Conservation (phyloP, 2,888 invertebrate species). For the Plutella xylostella region DNA sequence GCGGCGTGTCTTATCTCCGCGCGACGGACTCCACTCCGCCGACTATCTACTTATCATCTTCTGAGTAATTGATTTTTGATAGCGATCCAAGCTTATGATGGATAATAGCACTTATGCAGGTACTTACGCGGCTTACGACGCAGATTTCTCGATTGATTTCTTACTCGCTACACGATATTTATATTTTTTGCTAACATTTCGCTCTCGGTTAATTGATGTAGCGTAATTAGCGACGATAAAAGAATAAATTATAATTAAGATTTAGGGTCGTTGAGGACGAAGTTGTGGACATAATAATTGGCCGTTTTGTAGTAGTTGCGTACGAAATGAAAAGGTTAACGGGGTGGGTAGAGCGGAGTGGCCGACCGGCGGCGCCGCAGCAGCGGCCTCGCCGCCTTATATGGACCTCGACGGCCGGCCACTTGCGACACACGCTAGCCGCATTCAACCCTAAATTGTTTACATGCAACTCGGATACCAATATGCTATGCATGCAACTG, state of each 20-base stretch:
- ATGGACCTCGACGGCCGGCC: slow-evolving; percentile 47
- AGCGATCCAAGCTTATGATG: slow-evolving; percentile 26
- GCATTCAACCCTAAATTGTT: slow-evolving; percentile 44
- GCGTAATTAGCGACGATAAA: background rate
- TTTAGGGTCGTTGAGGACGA: slow-evolving; percentile 9
- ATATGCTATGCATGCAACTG: no score
- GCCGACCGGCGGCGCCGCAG: slow-evolving; percentile 43
- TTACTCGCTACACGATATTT: background rate
- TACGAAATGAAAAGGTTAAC: slow-evolving; percentile 19
- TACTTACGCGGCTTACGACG: background rate
- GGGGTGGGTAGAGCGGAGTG: slow-evolving; percentile 6
- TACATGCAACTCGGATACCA: slow-evolving; percentile 33
- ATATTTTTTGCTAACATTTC: slow-evolving; percentile 12
- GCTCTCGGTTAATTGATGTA: slow-evolving; percentile 1
- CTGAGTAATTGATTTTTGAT: slow-evolving; percentile 37
- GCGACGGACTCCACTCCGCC: no score
- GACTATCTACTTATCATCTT: slow-evolving; percentile 31
- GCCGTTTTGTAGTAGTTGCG: slow-evolving; percentile 10
- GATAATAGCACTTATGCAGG: slow-evolving; percentile 22
- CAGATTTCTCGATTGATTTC: background rate
- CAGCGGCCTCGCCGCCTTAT: slow-evolving; percentile 56
- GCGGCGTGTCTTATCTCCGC: slow-evolving; percentile 47
- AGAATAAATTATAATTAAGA: slow-evolving; percentile 6
- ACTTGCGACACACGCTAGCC: slow-evolving; percentile 42
- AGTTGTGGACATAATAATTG: no score